Base-by-base conservation (phyloP, 30 jellyfish, hydroid and myxozoan genomes). In the Haliclystus octoradiatus region DNA sequence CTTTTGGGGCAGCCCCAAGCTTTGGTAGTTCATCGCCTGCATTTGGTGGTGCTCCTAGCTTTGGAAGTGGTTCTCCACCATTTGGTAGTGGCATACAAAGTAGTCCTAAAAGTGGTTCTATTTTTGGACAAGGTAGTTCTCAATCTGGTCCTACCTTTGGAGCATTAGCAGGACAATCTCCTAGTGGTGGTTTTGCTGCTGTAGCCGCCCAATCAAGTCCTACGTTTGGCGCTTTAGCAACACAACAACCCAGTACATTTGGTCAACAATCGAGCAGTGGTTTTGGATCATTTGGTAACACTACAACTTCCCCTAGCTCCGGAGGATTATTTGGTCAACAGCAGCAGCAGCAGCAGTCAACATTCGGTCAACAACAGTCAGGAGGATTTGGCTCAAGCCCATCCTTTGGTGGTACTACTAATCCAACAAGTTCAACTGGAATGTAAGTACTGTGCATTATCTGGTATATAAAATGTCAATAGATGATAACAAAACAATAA, bases 1-100 rank as follows among this genome's bases (percentile, higher is more conserved):
- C 50, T 26, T 77, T 68, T 68, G 84, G 84, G 4, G 86, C 49
- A 15, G 68, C 84, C 19, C 95, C 97, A 7, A 24, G 93, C 4
- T 73, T 73, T 33, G 84, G 84, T 1, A 73, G 84, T 53, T 79
- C 68, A 57, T 28, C 80, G 1, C n/a, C n/a, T n/a, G 35, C 79
- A 14, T 62, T 73, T 33, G 84, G 84, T 63, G 83, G 84, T 22
- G 66, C 83, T 25, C 69, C 73, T 19, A 80, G 76, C 28, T 80
- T 52, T 28, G 81, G 69, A 25, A 27, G 73, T n/a, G 33, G 72
- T 15, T 84, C 94, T 2, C 53, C 88, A 0, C 74, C 57, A 19
- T 40, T 40, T 19, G 57, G 57, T 40, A 19, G 68, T 35, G 84
- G 88, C 12, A 50, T 40, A 14, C 52, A 71, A 40, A 65, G 76